A percentile compares a stretch with the other conserved stretches of the same genome.
These are phyloP conservation scores for Gambusia affinis DNA, from an alignment of 2,113 vertebrate species.

Conservation along the genomic window DNA sequence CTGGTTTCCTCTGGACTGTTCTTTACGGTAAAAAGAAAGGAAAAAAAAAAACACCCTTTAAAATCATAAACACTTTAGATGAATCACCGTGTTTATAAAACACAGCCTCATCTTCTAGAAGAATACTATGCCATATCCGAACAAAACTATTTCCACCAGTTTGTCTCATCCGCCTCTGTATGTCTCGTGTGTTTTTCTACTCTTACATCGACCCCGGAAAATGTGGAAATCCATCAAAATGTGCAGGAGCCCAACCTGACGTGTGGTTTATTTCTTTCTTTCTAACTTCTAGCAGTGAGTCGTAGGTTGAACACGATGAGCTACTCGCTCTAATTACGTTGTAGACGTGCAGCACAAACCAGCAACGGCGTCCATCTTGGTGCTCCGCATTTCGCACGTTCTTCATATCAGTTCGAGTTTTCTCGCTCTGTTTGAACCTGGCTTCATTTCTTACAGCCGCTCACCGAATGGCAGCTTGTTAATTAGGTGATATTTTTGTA, in stretches of 20 bases:
- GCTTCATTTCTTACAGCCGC: conserved; percentile 7
- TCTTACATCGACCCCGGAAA: background rate
- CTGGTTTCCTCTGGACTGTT: conserved; percentile 51
- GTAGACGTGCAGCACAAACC: conserved; percentile 26
- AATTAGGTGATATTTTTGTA: conserved; percentile 9
- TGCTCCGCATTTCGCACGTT: background rate
- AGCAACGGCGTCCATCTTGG: background rate
- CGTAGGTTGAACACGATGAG: background rate
- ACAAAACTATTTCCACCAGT: conserved; percentile 61
- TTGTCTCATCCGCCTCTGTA: conserved; percentile 54
- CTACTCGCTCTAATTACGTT: background rate
- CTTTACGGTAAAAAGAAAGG: conserved; percentile 43
- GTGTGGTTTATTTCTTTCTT: background rate
- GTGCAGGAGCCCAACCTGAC: conserved; percentile 32
- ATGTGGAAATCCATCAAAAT: conserved; percentile 46
- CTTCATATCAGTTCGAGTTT: conserved; percentile 25
- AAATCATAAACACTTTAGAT: conserved; percentile 64
- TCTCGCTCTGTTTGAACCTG: conserved; percentile 13
- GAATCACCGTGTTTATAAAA: conserved; percentile 70
- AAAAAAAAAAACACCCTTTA: conserved; percentile 46
- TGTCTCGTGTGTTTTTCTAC: conserved; percentile 10
- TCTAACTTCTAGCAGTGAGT: conserved; percentile 10
- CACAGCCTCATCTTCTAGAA: conserved; percentile 80
- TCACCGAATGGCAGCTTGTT: conserved; percentile 45
- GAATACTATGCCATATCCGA: conserved; percentile 76